phyloP scores from a whole-genome alignment of 2,113 vertebrate genomes.

The Hydrochoerus hydrochaeris region DNA sequence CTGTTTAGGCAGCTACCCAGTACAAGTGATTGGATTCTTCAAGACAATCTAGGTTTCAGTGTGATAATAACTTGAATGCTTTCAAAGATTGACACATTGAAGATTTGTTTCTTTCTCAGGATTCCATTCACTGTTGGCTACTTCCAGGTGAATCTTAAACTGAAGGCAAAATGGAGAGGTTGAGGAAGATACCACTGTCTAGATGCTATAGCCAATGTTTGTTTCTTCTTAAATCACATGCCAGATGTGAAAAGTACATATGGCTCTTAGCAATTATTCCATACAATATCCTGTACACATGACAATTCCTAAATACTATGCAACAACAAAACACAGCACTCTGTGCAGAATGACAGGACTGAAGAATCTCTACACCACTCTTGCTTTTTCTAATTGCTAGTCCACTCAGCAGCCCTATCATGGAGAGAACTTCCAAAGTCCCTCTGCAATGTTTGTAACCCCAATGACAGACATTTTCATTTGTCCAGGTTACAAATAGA shows the following conservation, averaged over 20 bases:
- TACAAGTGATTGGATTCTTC: too few species aligned
- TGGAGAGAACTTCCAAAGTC: too few species aligned
- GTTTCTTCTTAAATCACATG: neutral
- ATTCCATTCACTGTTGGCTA: neutral
- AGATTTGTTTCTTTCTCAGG: neutral
- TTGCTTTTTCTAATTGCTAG: too few species aligned
- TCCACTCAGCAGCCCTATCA: too few species aligned
- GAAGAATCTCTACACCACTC: too few species aligned
- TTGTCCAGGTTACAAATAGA: neutral
- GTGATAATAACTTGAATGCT: neutral
- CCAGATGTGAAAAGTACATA: neutral
- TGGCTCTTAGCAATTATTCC: neutral
- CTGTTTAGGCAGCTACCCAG: too few species aligned
- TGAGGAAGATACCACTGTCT: neutral
- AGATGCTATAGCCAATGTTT: neutral
- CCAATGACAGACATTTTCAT: neutral
- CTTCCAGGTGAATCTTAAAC: neutral
- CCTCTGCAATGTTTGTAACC: too few species aligned
- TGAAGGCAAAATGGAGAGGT: neutral
- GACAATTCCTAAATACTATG: too few species aligned
- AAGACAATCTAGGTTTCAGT: too few species aligned
- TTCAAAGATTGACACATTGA: too few species aligned
- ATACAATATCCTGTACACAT: neutral
- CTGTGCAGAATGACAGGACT: too few species aligned
- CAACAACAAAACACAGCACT: fast-evolving